These are phyloP conservation scores for Octonoba sinensis DNA, from an alignment of 2,888 invertebrate genomes.

Conservation along the genomic window DNA sequence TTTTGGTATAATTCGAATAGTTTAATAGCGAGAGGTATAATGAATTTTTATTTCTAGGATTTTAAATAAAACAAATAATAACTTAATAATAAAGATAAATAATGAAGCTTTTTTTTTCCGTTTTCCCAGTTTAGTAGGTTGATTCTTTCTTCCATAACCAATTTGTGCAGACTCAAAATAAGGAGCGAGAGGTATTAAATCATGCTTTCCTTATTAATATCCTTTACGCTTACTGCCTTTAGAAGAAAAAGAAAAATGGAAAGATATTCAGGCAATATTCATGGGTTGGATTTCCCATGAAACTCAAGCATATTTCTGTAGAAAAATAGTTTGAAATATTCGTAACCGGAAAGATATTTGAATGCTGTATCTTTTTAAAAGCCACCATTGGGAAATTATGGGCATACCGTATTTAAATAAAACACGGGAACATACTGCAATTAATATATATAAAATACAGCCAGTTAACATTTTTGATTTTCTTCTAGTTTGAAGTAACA, in stretches of 20 bases:
- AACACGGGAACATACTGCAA: neutral
- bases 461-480: too few relatives aligned
- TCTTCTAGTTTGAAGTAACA: too few relatives aligned
- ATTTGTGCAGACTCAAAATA: too few relatives aligned
- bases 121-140: too few relatives aligned
- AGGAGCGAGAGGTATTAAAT: conserved; percentile 30
- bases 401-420: neutral
- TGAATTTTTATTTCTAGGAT: too few relatives aligned
- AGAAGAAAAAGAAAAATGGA: conserved; percentile 5
- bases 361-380: conserved; percentile 22
- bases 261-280: conserved; percentile 41
- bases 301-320: conserved; percentile 19
- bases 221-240: conserved; percentile 7
- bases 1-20: too few relatives aligned
- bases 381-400: conserved; percentile 42
- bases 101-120: too few relatives aligned
- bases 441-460: neutral
- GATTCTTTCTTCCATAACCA: too few relatives aligned
- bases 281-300: conserved; percentile 27
- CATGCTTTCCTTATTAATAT: conserved; percentile 54
- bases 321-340: neutral
- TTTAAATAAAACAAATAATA: too few relatives aligned
- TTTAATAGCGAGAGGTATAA: too few relatives aligned
- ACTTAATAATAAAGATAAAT: too few relatives aligned
- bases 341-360: neutral